Percentiles rank a stretch among this genome's conserved stretches.
phyloP scores from a whole-genome alignment of 2,797 vertebrate genomes.

The Mionectes olivaceus region DNA sequence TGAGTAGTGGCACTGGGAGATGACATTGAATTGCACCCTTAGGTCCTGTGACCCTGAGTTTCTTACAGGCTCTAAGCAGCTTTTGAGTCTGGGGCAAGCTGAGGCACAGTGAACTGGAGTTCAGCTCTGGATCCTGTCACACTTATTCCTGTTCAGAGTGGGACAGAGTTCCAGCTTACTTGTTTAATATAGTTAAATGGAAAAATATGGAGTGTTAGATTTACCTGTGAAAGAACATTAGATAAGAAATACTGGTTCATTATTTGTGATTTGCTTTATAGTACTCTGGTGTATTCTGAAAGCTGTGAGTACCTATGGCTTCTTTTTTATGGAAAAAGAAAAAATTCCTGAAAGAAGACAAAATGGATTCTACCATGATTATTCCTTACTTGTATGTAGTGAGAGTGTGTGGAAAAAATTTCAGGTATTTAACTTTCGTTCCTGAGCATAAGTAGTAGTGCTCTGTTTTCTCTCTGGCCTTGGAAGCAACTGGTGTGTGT shows the following conservation, averaged over 20 bases:
- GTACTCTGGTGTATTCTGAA: background rate
- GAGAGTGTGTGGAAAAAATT: background rate
- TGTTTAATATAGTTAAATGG: background rate
- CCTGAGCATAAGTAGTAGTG: background rate
- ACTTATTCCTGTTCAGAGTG: background rate
- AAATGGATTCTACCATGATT: background rate
- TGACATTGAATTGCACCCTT: background rate
- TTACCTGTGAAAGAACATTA: background rate
- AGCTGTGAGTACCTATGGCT: background rate
- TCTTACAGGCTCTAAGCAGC: background rate
- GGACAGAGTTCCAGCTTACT: background rate
- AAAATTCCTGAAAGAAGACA: background rate
- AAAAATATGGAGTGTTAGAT: background rate
- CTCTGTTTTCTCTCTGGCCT: background rate
- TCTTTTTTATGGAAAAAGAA: background rate
- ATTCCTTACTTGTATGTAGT: background rate
- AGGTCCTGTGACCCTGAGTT: background rate
- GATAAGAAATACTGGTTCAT: background rate
- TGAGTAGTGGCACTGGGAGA: background rate
- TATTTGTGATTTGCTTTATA: background rate
- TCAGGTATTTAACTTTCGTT: constrained; percentile 10
- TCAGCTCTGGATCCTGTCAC: background rate
- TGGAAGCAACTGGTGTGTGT: background rate
- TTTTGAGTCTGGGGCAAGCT: background rate
- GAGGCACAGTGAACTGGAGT: background rate